Base-by-base conservation (phyloP, 2,797 vertebrate species). In the Helicolenus hilgendorfi region DNA sequence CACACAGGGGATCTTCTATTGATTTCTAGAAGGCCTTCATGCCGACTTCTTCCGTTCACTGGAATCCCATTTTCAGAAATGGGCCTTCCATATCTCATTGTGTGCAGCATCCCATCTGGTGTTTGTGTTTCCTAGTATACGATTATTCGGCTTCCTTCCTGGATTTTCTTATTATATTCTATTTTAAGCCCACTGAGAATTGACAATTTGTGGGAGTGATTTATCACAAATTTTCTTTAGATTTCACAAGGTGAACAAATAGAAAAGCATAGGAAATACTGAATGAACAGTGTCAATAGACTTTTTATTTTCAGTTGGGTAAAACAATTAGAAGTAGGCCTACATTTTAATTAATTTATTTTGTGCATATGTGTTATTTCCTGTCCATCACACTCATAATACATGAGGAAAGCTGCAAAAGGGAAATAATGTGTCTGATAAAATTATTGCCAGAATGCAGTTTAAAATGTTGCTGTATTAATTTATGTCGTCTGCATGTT, bases 21-120 rank as follows among this genome's bases (percentile, higher is more conserved):
- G 96, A 97, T 97, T 97, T 96, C 83, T 88, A 60, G 62, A 91
- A 92, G 93, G 92, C 95, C 94, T 96, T 97, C 88, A 91, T 87
- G 72, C 79, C 60, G 72, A 65, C 92, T 92, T 91, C 90, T 91
- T 90, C 79, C 85, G 84, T 89, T 94, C 85, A 71, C 77, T 89
- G 91, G 83, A 86, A 92, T 96, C 89, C 83, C 92, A 91, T 91
- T 94, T 89, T 93, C 71, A 79, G 84, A 78, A 87, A 77, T 3
- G 69, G 59, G 20, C 60, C 62, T 71, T 80, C 81, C 53, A 62
- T 83, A 58, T 59, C 72, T 89, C 41, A n/a, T 11, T 72, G 31
- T 72, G 27, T 67, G 70, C 69, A 68, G 24, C 26, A 27, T 79
- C 24, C 38, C 15, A 22, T 81, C 72, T 36, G 79, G 22, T 73